Conservation (phyloP, 2,113 vertebrate species). For the Phrynosoma platyrhinos region DNA sequence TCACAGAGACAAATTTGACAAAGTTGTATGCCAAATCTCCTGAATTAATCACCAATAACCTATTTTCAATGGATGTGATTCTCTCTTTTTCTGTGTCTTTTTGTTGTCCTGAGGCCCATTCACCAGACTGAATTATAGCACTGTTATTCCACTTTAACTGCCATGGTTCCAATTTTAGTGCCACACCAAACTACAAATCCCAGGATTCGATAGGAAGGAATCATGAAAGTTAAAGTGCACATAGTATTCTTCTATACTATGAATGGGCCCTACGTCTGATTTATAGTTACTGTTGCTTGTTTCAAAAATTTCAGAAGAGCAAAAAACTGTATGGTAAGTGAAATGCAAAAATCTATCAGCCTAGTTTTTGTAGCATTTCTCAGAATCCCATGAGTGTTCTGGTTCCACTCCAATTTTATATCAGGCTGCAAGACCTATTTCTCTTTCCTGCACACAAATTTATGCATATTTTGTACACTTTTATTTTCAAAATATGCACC, state of each 20-base stretch:
- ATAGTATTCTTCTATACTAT: too few relatives aligned
- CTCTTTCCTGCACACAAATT: too few relatives aligned
- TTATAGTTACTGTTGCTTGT: not conserved
- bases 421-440: too few relatives aligned
- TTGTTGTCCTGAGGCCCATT: not conserved
- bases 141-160: too few relatives aligned
- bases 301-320: not conserved
- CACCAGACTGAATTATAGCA: too few relatives aligned
- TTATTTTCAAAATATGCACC: too few relatives aligned
- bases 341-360: not conserved
- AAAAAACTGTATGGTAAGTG: not conserved
- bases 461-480: too few relatives aligned
- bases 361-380: not conserved
- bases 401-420: too few relatives aligned
- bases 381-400: not conserved
- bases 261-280: not conserved
- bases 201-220: too few relatives aligned
- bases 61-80: not conserved
- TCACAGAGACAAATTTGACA: not conserved
- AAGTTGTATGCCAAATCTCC: conserved; percentile 5
- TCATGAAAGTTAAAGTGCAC: too few relatives aligned
- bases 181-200: too few relatives aligned
- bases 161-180: too few relatives aligned
- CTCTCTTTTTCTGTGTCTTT: not conserved
- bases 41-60: conserved; percentile 30